Base-by-base conservation (phyloP, 2,797 vertebrate species). In the Xenops minutus region DNA sequence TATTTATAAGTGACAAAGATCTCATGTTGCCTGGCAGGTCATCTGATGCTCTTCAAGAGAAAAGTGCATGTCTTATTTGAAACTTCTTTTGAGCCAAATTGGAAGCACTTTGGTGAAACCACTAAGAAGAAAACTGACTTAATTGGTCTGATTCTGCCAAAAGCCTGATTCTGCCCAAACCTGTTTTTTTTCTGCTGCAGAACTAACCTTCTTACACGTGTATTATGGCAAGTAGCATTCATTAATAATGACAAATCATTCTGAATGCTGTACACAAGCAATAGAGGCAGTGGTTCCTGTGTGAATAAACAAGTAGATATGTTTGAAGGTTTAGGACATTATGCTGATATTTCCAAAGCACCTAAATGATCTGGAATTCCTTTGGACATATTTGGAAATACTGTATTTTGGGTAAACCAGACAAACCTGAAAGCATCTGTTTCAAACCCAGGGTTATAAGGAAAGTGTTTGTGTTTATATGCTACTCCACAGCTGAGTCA, bases 211-310 rank as follows among this genome's bases (percentile, higher is more conserved):
- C 72, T 85, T 66, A 46, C 23, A 29, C 8, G 20, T 51, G 48
- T 81, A 32, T 73, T 86, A 46, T 2, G 4, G 59, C 43, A 88
- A 85, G n/a, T 54, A 89, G 51, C 44, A 29, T 94, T 59, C 51
- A 83, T 92, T 85, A 94, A 82, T 76, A 94, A 78, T 67, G 69
- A 86, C 71, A 95, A 93, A 75, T 77, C 32, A 55, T 84, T 91
- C 90, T 8, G n/a, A 93, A 82, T 84, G n/a, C 39, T 88, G 76
- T 29, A 49, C 75, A 84, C 63, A 85, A 92, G 55, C 62, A 91
- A 64, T 64, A 77, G 91, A 71, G 41, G 32, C 73, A 78, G 27
- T 26, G 21, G 8, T 6, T 88, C 22, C 56, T 89, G 46, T 79
- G 74, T 68, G 94, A 84, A 81, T 92, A 91, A 97, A 85, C 66